These are phyloP conservation scores for Sycobia sp. DNA, from an alignment of 1,140 invertebrate species.

Conservation along the genomic window DNA sequence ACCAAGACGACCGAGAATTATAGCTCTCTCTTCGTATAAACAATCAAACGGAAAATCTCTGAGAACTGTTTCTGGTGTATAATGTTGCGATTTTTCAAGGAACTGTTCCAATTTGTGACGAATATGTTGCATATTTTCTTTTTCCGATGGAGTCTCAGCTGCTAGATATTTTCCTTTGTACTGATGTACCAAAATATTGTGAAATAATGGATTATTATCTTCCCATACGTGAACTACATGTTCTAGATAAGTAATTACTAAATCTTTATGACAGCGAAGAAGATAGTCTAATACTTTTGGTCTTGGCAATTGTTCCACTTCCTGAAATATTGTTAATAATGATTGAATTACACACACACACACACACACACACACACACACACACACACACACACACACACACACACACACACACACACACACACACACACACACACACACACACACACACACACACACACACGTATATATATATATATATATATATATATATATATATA, in stretches of 20 bases:
- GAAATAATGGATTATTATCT: slow-evolving; percentile 84
- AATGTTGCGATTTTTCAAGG: slow-evolving; percentile 81
- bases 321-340: slow-evolving; percentile 54
- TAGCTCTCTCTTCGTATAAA: slow-evolving; percentile 90
- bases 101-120: slow-evolving; percentile 83
- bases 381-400: too few relatives aligned
- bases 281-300: slow-evolving; percentile 89
- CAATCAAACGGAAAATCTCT: slow-evolving; percentile 85
- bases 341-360: too few relatives aligned
- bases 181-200: slow-evolving; percentile 88
- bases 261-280: slow-evolving; percentile 75
- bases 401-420: too few relatives aligned
- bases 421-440: too few relatives aligned
- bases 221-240: slow-evolving; percentile 90
- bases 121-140: slow-evolving; percentile 68
- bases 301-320: slow-evolving; percentile 87
- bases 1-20: slow-evolving; percentile 87
- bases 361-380: too few relatives aligned
- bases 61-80: slow-evolving; percentile 86
- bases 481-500: too few relatives aligned
- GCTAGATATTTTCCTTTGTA: slow-evolving; percentile 74
- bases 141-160: slow-evolving; percentile 66
- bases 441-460: too few relatives aligned
- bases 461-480: too few relatives aligned
- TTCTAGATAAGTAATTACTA: slow-evolving; percentile 93